Evolutionary conservation across 2,888 invertebrate genomes (phyloP).

Genomic region (Stomorhina lunata): DNA sequence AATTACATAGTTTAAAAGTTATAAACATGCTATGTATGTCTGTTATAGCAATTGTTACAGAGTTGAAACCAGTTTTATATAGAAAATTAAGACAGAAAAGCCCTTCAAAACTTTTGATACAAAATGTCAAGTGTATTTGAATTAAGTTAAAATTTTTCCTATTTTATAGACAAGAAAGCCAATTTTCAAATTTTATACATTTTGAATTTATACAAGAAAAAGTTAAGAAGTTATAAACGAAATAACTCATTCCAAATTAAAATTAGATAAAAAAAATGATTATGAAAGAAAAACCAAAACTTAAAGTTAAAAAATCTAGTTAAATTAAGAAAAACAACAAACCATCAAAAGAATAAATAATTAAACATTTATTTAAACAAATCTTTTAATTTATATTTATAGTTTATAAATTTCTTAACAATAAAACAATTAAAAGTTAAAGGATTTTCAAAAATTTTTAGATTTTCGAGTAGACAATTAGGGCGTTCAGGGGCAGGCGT

Average conservation of each 20-base stretch:
- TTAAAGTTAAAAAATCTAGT: neutral
- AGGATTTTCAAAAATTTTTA: slow-evolving; percentile 4
- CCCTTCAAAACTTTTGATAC: too few species aligned
- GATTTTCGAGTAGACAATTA: slow-evolving; percentile 6
- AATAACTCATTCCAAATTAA: neutral
- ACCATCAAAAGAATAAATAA: slow-evolving; percentile 39
- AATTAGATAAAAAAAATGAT: neutral
- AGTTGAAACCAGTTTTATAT: too few species aligned
- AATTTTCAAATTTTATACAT: neutral
- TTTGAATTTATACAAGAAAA: neutral
- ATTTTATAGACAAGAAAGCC: neutral
- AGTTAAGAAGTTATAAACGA: neutral
- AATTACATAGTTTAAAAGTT: too few species aligned
- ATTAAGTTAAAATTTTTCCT: too few species aligned
- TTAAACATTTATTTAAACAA: slow-evolving; percentile 55
- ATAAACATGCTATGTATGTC: too few species aligned
- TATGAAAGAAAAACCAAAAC: neutral
- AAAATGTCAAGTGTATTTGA: too few species aligned
- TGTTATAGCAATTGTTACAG: too few species aligned
- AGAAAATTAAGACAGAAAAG: too few species aligned
- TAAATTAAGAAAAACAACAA: slow-evolving; percentile 64
- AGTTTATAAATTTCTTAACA: slow-evolving; percentile 47
- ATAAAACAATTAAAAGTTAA: slow-evolving; percentile 43
- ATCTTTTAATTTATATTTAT: slow-evolving; percentile 32
- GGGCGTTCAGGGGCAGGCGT: neutral